phyloP scores from a whole-genome alignment of 2,113 vertebrate species.

The Anolis carolinensis region DNA sequence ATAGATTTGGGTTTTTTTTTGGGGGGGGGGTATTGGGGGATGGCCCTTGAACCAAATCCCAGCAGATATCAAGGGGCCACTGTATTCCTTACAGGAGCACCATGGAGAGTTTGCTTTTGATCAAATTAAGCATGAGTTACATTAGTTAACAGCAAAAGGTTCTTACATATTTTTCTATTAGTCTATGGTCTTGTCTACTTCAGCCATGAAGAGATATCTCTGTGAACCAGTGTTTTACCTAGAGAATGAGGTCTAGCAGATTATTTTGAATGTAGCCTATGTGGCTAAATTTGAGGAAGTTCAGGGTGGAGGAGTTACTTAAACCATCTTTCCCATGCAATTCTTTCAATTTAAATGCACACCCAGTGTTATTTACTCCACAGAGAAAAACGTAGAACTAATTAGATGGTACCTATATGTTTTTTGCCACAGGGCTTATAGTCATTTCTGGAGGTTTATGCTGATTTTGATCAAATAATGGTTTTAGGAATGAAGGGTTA shows the following conservation, averaged over 20 bases:
- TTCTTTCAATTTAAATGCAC: background rate
- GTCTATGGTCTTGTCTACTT: background rate
- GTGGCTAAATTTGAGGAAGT: background rate
- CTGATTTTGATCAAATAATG: background rate
- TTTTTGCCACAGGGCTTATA: background rate
- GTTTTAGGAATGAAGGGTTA: background rate
- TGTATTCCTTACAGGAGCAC: background rate
- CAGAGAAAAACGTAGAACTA: background rate
- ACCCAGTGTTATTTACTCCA: background rate
- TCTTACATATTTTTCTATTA: background rate
- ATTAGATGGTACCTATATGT: background rate
- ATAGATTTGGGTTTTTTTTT: no score
- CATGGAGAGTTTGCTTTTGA: background rate
- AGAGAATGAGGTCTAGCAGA: background rate
- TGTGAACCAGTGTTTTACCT: background rate
- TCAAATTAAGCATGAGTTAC: background rate
- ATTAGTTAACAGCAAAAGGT: background rate
- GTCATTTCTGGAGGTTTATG: background rate
- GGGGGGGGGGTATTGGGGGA: no score
- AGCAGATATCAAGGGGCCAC: no score
- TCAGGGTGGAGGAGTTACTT: background rate
- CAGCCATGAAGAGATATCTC: background rate
- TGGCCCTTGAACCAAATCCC: no score
- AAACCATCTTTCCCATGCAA: background rate
- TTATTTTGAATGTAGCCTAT: background rate